Conservation (phyloP, 2,113 vertebrate species). For the Diadophis punctatus region DNA sequence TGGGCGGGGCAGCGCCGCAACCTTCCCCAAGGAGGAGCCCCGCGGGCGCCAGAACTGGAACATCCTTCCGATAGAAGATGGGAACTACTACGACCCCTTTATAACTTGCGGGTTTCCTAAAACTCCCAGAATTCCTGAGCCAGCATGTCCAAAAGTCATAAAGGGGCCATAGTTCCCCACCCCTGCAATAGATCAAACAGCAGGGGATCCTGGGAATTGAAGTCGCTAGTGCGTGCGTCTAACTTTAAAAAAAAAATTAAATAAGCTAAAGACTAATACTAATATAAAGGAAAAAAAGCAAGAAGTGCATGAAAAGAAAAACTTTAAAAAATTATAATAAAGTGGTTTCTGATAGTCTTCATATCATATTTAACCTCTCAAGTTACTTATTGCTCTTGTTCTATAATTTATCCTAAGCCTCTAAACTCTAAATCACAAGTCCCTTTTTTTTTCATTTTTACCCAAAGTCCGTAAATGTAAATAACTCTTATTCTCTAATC, state of each 20-base stretch:
- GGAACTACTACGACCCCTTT: too few relatives aligned
- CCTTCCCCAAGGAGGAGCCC: not conserved
- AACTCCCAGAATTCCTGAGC: too few relatives aligned
- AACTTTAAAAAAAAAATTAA: not conserved
- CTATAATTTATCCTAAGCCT: not conserved
- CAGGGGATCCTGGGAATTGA: not conserved
- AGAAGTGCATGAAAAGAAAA: not conserved
- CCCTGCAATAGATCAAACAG: too few relatives aligned
- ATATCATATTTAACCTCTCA: not conserved
- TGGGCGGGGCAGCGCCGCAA: rapidly evolving
- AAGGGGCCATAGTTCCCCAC: too few relatives aligned
- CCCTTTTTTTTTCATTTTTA: not conserved
- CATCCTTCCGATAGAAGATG: not conserved
- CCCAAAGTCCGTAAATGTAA: not conserved
- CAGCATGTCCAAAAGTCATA: too few relatives aligned
- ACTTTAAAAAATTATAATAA: not conserved
- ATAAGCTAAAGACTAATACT: too few relatives aligned
- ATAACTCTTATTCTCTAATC: not conserved
- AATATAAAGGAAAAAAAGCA: not conserved
- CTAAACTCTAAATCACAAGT: not conserved
- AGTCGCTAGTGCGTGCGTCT: not conserved
- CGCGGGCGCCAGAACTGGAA: not conserved
- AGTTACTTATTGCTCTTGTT: not conserved
- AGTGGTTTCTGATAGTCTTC: not conserved
- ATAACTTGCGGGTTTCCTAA: too few relatives aligned